Evolutionary conservation across 2,888 invertebrate genomes (phyloP).

Genomic region (Dendrolimus pini): DNA sequence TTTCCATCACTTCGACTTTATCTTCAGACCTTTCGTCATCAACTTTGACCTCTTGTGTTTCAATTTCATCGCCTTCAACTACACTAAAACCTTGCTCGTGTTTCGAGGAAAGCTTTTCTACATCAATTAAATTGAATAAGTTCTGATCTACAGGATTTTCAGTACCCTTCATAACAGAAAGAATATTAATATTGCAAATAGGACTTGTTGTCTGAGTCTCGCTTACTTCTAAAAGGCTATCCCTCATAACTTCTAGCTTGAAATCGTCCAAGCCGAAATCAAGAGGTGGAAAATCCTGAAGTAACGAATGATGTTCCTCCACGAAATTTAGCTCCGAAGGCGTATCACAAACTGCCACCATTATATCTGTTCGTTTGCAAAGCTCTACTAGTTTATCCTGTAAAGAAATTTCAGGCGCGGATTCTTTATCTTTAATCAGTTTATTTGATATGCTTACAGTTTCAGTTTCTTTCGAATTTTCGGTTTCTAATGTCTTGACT

Average conservation of each 20-base stretch:
- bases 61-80: slow-evolving; percentile 58
- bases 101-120: slow-evolving; percentile 55
- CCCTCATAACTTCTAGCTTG: slow-evolving; percentile 63
- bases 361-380: slow-evolving; percentile 65
- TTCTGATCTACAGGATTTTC: slow-evolving; percentile 49
- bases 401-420: slow-evolving; percentile 38
- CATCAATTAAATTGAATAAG: slow-evolving; percentile 60
- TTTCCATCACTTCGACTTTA: slow-evolving; percentile 59
- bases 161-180: slow-evolving; percentile 60
- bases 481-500: slow-evolving; percentile 10
- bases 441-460: slow-evolving; percentile 12
- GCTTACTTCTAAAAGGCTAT: slow-evolving; percentile 54
- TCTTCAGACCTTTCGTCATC: slow-evolving; percentile 45
- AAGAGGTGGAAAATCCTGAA: slow-evolving; percentile 51
- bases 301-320: slow-evolving; percentile 60
- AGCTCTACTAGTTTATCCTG: slow-evolving; percentile 61
- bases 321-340: slow-evolving; percentile 63
- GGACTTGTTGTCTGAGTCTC: slow-evolving; percentile 53
- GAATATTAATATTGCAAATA: slow-evolving; percentile 64
- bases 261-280: slow-evolving; percentile 65
- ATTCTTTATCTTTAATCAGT: slow-evolving; percentile 25
- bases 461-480: slow-evolving; percentile 15
- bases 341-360: slow-evolving; percentile 66
- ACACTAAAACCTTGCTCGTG: slow-evolving; percentile 61
- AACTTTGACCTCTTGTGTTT: slow-evolving; percentile 52